Evolutionary conservation across 2,888 invertebrate genomes (phyloP), one percentile per base, ranked within the genome.

Genomic region (Pseudolycoriella hygida): DNA sequence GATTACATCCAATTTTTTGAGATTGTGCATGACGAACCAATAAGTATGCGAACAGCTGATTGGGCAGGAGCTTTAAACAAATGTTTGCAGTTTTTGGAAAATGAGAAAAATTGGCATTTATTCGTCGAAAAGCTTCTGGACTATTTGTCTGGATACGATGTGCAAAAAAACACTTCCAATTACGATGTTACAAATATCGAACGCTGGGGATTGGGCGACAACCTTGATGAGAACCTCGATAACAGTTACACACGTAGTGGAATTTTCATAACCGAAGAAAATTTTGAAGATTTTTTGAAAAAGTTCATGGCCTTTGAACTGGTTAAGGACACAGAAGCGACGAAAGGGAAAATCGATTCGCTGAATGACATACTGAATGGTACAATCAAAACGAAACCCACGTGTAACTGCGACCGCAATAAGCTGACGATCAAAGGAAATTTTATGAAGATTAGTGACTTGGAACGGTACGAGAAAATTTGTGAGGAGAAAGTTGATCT

Each of bases 61-160:
- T 37, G n/a, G 37, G 11, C 15, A 37, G 15, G 4, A 5, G n/a
- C 15, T 6, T 12, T 37, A 4, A 4, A 12, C 3, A 12, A 4
- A 4, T 37, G 15, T 12, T 8, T 37, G 3, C 3, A 37, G 3
- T 37, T 6, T 37, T 12, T 37, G 4, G 15, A 8, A 8, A 37
- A 15, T 8, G n/a, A 37, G 37, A 4, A 12, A 37, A 37, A 15
- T 15, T 37, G 37, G 37, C 11, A 37, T 12, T 6, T 12, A 37
- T 37, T 37, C 15, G n/a, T 12, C n/a, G 15, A 12, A 6, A 15
- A 4, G 15, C 15, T 37, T 14, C 11, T 14, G n/a, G n/a, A 12
- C 4, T 5, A 12, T 5, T 37, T 37, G n/a, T 49, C 42, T 17
- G 47, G 17, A 50, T 47, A 20, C 32, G 42, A 12, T 45, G 48